phyloP scores from a whole-genome alignment of 2,113 vertebrate species.

The Melospiza melodia region DNA sequence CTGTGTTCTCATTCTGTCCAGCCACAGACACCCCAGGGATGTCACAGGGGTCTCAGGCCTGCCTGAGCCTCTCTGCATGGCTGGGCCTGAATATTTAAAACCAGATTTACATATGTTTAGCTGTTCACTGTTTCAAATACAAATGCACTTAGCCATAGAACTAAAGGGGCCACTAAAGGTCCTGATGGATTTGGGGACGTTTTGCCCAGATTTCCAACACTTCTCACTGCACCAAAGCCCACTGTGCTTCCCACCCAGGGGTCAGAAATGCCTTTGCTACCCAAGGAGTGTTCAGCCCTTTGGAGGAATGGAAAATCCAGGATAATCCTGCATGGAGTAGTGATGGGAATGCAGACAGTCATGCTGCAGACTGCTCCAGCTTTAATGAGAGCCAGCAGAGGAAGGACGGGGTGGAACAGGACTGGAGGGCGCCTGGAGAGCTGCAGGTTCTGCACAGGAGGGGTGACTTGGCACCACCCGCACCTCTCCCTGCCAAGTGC shows the following conservation, averaged over 20 bases:
- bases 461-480: rapidly evolving
- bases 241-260: not conserved
- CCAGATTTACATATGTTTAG: not conserved
- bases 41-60: not conserved
- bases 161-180: not conserved
- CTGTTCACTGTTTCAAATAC: not conserved
- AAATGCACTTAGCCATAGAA: not conserved
- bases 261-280: not conserved
- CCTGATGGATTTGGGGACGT: not conserved
- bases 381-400: not conserved
- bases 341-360: rapidly evolving
- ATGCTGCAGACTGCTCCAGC: not conserved
- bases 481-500: not conserved
- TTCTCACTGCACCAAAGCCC: not conserved
- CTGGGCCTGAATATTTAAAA: not conserved
- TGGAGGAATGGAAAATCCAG: not conserved
- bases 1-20: not conserved
- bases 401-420: rapidly evolving
- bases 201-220: not conserved
- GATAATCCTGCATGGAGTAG: not conserved
- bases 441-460: not conserved
- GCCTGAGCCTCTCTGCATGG: not conserved
- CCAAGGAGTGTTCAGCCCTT: not conserved
- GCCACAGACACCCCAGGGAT: not conserved
- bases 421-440: not conserved